Evolutionary conservation across 2,888 invertebrate species (phyloP), one percentile per base, ranked within the genome.

Genomic region (Teleiodes luculella): DNA sequence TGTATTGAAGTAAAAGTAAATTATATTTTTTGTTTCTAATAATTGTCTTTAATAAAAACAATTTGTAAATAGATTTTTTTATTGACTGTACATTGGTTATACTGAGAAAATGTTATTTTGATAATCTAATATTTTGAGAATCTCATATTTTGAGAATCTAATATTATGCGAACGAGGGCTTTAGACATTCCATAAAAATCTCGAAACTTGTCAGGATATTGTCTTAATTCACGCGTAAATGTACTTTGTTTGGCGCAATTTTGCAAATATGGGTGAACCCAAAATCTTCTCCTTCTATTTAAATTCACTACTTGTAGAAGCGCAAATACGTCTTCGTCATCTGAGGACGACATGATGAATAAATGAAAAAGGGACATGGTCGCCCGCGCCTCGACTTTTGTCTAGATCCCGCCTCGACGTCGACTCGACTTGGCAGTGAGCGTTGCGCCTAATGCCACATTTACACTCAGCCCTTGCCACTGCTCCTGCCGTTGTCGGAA

Each of bases 311-410:
- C 18, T 49, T 49, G 49, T 49, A 49, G 4, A 24, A 49, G 49
- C 2, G 49, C 49, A 20, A 49, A 13, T 37, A 49, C 49, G 49
- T 49, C 49, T 49, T 49, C 49, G 8, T 49, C 49, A n/a, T 49
- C 49, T 16, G 49, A 49, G n/a, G 49, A 49, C 37, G 49, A 49
- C 49, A 49, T 49, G 35, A 10, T 49, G 36, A 49, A 49, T 49
- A 24, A 49, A 2, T 36, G 16, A 31, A 49, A 49, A 49, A 20
- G 13, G 20, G 24, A 36, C 49, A 49, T 49, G n/a, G 13, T 16
- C 49, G 49, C 49, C 49, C 24, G 20, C 36, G 49, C 49, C 49
- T 49, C 36, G 49, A 49, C 49, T 49, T 24, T 33, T 45, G 3
- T 41, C 18, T 30, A 4, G 30, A 30, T 30, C 8, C 30, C 30